Conservation (phyloP, 53 echinoderm and acorn worm species). For the Astropecten irregularis region DNA sequence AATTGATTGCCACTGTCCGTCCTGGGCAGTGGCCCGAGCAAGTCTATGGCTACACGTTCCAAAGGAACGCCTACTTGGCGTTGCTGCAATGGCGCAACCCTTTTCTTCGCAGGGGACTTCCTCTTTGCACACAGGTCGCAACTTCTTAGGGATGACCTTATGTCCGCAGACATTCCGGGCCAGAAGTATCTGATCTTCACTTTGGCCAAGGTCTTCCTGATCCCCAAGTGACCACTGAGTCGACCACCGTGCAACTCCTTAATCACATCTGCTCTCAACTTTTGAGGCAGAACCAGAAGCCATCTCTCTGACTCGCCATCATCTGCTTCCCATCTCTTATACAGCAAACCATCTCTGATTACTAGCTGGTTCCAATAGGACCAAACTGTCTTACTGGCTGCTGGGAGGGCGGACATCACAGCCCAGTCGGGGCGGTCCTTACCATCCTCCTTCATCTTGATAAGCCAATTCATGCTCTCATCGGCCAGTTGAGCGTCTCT, state of each 20-base stretch:
- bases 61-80: conserved; percentile 12
- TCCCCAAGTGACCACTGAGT: background rate
- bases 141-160: conserved; percentile 38
- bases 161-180: conserved; percentile 47
- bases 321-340: background rate
- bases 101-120: conserved; percentile 31
- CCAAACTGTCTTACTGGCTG: background rate
- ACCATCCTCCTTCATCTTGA: background rate
- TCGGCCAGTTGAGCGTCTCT: background rate
- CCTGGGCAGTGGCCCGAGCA: conserved; percentile 43
- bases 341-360: background rate
- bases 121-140: conserved; percentile 50
- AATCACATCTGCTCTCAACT: background rate
- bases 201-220: conserved; percentile 49
- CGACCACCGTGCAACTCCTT: background rate
- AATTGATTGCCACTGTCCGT: conserved; percentile 29
- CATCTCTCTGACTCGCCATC: background rate
- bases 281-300: background rate
- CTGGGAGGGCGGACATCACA: background rate
- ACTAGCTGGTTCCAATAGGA: background rate
- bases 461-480: background rate
- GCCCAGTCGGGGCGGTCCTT: background rate
- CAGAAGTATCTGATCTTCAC: conserved; percentile 57
- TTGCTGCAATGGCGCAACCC: conserved; percentile 45
- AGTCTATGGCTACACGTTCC: conserved; percentile 60